These are phyloP conservation scores for Brenthis ino DNA, from an alignment of 2,888 invertebrate species.

Conservation along the genomic window DNA sequence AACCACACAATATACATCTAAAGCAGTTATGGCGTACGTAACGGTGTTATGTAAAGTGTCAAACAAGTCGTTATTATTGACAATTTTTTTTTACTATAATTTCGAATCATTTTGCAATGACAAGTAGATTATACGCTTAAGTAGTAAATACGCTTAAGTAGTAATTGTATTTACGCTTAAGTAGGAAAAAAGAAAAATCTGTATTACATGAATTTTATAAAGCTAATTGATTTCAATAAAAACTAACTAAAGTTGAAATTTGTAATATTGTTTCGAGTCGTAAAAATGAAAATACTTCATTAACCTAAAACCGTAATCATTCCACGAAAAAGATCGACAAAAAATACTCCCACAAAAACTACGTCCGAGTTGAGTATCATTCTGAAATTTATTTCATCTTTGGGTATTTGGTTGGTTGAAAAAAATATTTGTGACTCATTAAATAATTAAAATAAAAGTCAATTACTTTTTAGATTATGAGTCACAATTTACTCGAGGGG, in stretches of 20 bases:
- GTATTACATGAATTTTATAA: no score
- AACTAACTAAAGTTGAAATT: neutral
- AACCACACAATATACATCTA: no score
- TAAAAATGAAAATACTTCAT: conserved; percentile 30
- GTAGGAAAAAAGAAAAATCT: no score
- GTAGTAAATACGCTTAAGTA: no score
- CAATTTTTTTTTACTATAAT: no score
- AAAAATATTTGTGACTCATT: conserved; percentile 16
- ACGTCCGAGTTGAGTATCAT: conserved; percentile 28
- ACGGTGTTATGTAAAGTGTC: no score
- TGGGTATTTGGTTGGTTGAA: conserved; percentile 24
- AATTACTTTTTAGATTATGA: conserved; percentile 12
- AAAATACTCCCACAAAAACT: conserved; percentile 33
- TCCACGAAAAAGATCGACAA: conserved; percentile 25
- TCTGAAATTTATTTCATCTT: conserved; percentile 33
- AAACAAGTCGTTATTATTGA: neutral
- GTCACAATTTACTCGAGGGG: neutral
- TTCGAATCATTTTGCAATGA: no score
- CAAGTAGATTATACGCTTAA: no score
- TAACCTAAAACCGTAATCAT: conserved; percentile 25
- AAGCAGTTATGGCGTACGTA: no score
- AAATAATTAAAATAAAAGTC: conserved; percentile 17
- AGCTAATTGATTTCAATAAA: no score
- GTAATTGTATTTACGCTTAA: no score
- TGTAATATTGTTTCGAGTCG: conserved; percentile 9